These are phyloP conservation scores for Eupeodes latifasciatus DNA, from an alignment of 2,888 invertebrate genomes.

Conservation along the genomic window DNA sequence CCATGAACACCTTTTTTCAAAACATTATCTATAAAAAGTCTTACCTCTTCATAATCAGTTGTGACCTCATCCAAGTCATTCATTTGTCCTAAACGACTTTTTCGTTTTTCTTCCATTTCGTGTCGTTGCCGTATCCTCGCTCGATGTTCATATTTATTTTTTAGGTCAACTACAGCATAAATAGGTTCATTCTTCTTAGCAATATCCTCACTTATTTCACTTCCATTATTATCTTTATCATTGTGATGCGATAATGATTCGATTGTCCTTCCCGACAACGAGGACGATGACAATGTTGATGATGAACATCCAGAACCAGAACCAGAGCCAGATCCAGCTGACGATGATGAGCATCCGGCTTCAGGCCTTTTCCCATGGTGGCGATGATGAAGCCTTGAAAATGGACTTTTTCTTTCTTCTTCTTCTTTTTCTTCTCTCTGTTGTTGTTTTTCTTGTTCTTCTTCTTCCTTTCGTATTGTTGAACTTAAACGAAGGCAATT, in stretches of 20 bases:
- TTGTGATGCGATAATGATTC: slow-evolving; percentile 41
- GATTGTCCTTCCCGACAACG: slow-evolving; percentile 50
- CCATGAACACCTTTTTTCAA: neutral
- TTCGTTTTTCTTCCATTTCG: slow-evolving; percentile 69
- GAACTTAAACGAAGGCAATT: slow-evolving; percentile 62
- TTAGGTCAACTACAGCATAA: slow-evolving; percentile 81
- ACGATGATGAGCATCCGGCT: slow-evolving; percentile 43
- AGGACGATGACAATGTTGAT: neutral
- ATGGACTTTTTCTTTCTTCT: slow-evolving; percentile 40
- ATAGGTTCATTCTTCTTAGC: slow-evolving; percentile 78
- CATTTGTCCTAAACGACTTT: slow-evolving; percentile 70
- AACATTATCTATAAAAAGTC: slow-evolving; percentile 2
- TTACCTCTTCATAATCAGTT: slow-evolving; percentile 79
- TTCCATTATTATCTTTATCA: slow-evolving; percentile 45
- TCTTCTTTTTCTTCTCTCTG: neutral
- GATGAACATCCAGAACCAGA: no score
- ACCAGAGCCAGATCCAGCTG: slow-evolving; percentile 32
- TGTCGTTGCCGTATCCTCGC: slow-evolving; percentile 78
- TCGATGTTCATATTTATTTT: slow-evolving; percentile 79
- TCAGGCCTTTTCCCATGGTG: slow-evolving; percentile 23
- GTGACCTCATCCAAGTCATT: slow-evolving; percentile 77
- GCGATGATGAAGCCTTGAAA: slow-evolving; percentile 25
- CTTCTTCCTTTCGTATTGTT: slow-evolving; percentile 44
- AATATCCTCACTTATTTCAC: slow-evolving; percentile 40
- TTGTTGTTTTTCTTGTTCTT: no score